These are phyloP conservation scores for Mactromeris polynyma DNA, from an alignment of 2,888 invertebrate species.

Conservation along the genomic window DNA sequence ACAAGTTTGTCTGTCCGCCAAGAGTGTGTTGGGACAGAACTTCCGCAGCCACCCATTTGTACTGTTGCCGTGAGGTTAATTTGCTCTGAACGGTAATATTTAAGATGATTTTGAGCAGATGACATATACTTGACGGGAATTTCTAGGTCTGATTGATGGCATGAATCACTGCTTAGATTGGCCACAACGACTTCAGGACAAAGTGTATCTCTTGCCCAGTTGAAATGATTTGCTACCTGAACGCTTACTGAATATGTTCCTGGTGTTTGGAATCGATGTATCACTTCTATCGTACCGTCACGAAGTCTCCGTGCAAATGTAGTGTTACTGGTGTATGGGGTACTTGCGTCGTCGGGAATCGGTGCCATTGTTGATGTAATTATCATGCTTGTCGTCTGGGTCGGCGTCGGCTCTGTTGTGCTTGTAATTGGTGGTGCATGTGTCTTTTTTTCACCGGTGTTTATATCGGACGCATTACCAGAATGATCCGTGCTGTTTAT, in stretches of 20 bases:
- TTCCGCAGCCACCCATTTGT: slow-evolving; percentile 60
- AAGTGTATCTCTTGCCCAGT: slow-evolving; percentile 72
- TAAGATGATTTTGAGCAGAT: slow-evolving; percentile 50
- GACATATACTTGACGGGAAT: slow-evolving; percentile 54
- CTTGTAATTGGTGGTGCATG: neutral
- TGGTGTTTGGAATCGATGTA: slow-evolving; percentile 70
- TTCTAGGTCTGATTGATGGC: slow-evolving; percentile 53
- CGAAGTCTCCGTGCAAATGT: slow-evolving; percentile 64
- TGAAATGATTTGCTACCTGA: slow-evolving; percentile 80
- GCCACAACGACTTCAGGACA: slow-evolving; percentile 82
- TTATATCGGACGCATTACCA: neutral
- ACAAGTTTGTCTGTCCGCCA: slow-evolving; percentile 77
- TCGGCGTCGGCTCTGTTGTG: neutral
- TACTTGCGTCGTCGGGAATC: slow-evolving; percentile 60
- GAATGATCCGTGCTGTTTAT: neutral
- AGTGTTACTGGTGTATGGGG: slow-evolving; percentile 55
- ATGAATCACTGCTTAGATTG: slow-evolving; percentile 42
- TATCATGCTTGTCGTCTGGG: slow-evolving; percentile 57
- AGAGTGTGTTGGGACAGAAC: slow-evolving; percentile 71
- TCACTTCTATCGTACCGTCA: slow-evolving; percentile 69
- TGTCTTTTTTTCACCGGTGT: neutral
- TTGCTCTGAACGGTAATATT: slow-evolving; percentile 75
- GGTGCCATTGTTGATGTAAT: slow-evolving; percentile 58
- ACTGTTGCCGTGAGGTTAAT: slow-evolving; percentile 75
- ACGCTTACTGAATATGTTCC: slow-evolving; percentile 80